phyloP scores from a whole-genome alignment of 2,113 vertebrate genomes.

The Platycercus adscitus region DNA sequence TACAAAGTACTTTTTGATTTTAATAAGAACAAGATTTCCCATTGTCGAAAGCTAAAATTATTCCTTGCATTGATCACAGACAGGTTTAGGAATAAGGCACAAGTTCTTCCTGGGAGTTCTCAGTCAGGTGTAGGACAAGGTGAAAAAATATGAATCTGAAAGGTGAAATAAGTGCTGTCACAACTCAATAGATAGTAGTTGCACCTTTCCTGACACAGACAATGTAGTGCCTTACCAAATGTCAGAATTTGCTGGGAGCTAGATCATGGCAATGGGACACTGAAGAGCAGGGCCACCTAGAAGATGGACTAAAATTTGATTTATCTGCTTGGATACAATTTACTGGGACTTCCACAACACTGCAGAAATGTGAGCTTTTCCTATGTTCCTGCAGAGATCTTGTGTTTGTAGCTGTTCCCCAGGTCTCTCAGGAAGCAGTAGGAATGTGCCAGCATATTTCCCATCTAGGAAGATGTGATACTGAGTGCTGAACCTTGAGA shows the following conservation, averaged over 20 bases:
- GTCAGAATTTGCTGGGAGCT: neutral
- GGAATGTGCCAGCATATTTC: neutral
- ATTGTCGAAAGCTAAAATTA: neutral
- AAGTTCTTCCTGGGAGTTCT: neutral
- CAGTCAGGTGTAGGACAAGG: neutral
- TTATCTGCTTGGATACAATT: neutral
- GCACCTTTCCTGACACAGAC: neutral
- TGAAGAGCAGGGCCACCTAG: neutral
- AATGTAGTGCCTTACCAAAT: neutral
- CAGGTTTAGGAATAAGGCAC: neutral
- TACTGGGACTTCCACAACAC: neutral
- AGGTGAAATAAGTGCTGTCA: neutral
- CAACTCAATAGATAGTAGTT: neutral
- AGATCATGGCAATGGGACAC: neutral
- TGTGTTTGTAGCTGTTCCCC: neutral
- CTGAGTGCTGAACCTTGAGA: neutral
- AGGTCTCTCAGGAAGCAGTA: neutral
- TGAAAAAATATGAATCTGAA: neutral
- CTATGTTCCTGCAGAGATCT: neutral
- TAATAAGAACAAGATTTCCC: neutral
- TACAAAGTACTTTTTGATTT: neutral
- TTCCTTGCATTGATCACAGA: neutral
- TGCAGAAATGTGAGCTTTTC: neutral
- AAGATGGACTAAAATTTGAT: neutral
- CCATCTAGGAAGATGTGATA: neutral